Evolutionary conservation across 2,888 invertebrate species (phyloP), one percentile per base, ranked within the genome.

Genomic region (Atrina japonica): DNA sequence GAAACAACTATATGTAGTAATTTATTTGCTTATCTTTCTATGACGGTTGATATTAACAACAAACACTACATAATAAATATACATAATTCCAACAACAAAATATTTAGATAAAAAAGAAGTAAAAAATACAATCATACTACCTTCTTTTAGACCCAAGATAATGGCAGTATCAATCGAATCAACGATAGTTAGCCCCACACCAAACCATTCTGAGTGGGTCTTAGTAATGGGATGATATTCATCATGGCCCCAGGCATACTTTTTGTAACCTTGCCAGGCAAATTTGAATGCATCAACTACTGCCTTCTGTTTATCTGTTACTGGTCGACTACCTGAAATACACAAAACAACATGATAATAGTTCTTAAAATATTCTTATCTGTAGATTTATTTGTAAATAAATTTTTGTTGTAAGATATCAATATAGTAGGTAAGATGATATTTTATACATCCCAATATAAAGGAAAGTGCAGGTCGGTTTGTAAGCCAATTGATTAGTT

Each of bases 171-270:
- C 99, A 76, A 99, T 91, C 0, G 96, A 94, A 92, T 99, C 99
- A 0, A 99, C 94, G 78, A 99, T 95, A 0, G 97, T 97, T n/a
- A 99, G 93, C 0, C 98, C 99, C 1, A 99, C 92, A 0, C 95
- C 95, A 91, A 99, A 99, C 99, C 99, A 99, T 88, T 98, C 96
- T 61, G 94, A 94, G 71, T 94, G 94, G 75, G 94, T 93, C 83
- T 94, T 95, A 0, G 96, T 94, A 40, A 98, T 94, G 0, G 99
- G 99, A 86, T 95, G 96, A 50, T 99, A 92, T 88, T 98, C 96
- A 89, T 99, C 99, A 85, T 97, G 96, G 1, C 99, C 99, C 99
- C 99, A 99, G 0, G 99, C 98, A 91, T 94, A 95, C 70, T 94
- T 93, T 88, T 95, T 96, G 90, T 99, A 99, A 0, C 96, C 98